A percentile compares a stretch with the other conserved stretches of the same genome.
phyloP scores from a whole-genome alignment of 2,797 vertebrate genomes.

The Channallabes apus region DNA sequence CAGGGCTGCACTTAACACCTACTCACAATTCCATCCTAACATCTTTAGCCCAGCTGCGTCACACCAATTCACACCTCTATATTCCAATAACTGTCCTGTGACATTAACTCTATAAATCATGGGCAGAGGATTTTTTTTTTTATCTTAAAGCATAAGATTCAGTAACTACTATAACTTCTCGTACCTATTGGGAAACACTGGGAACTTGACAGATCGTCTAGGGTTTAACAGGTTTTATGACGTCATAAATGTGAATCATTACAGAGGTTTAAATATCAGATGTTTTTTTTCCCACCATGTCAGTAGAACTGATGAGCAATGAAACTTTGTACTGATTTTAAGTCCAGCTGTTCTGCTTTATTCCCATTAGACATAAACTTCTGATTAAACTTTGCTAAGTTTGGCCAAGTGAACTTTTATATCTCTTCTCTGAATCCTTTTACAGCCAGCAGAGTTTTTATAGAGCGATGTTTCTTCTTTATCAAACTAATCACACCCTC shows the following conservation, averaged over 20 bases:
- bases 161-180: background rate
- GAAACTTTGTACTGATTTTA: background rate
- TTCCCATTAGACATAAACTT: background rate
- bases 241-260: background rate
- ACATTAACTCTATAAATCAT: background rate
- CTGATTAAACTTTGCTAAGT: background rate
- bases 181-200: background rate
- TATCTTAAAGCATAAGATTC: background rate
- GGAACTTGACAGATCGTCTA: background rate
- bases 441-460: constrained; percentile 14
- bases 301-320: background rate
- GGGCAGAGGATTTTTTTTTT: background rate
- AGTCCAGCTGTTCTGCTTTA: constrained; percentile 19
- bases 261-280: constrained; percentile 19
- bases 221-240: background rate
- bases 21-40: constrained; percentile 10
- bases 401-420: constrained; percentile 5
- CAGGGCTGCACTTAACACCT: constrained; percentile 3
- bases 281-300: constrained; percentile 19
- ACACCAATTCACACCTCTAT: constrained; percentile 4
- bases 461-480: background rate
- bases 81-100: background rate
- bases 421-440: constrained; percentile 9
- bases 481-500: background rate
- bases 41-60: constrained; percentile 1